A percentile compares a stretch with the other conserved stretches of the same genome.
Conservation (phyloP, 2,113 vertebrate species). For the Alouatta palliata region DNA sequence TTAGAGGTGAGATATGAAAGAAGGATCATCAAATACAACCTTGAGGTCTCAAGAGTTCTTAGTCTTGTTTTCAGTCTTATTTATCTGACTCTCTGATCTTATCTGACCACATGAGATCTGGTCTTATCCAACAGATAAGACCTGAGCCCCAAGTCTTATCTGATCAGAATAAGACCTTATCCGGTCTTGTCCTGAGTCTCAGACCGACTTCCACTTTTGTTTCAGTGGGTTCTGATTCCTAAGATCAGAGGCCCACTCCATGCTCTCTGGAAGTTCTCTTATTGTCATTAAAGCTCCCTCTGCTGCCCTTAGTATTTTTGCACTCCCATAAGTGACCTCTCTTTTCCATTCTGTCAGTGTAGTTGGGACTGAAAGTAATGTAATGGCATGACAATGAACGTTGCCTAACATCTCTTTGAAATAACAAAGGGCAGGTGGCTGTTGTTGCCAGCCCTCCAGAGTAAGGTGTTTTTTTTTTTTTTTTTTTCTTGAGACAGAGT, state of each 20-base stretch:
- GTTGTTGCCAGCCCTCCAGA: neutral
- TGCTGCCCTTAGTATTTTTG: neutral
- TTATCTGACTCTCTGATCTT: neutral
- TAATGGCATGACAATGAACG: neutral
- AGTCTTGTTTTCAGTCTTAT: neutral
- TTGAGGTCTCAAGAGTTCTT: neutral
- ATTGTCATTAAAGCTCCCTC: neutral
- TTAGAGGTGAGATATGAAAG: neutral
- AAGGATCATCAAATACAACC: too few relatives aligned
- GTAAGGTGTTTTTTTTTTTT: neutral
- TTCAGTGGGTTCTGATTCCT: neutral
- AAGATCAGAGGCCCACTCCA: neutral
- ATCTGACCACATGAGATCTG: neutral
- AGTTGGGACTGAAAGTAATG: neutral
- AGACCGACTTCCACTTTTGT: neutral
- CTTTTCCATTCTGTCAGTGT: neutral
- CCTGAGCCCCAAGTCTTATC: too few relatives aligned
- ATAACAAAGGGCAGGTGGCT: neutral
- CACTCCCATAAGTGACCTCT: neutral
- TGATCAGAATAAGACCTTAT: too few relatives aligned
- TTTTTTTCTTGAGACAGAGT: too few relatives aligned
- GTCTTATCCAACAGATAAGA: too few relatives aligned
- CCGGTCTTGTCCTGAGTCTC: neutral
- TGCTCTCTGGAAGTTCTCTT: neutral
- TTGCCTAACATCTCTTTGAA: neutral